Conservation (phyloP, 1,140 invertebrate genomes). For the Drosophila kurseongensis region DNA sequence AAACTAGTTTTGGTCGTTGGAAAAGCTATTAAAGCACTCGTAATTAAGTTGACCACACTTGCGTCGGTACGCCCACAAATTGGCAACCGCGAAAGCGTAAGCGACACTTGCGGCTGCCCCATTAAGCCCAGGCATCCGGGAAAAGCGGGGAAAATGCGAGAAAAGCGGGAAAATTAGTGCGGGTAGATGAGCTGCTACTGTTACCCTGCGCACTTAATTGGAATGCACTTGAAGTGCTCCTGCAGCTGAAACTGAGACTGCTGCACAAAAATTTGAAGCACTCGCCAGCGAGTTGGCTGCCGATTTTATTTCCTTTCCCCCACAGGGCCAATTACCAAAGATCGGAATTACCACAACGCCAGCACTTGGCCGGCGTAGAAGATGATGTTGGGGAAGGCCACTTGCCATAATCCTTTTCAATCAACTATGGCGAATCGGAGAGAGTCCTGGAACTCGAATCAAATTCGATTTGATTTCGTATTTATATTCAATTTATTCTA, state of each 20-base stretch:
- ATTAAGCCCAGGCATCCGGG: slow-evolving; percentile 44
- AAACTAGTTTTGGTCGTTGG: neutral
- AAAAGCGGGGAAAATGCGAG: slow-evolving; percentile 1
- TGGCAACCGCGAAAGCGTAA: slow-evolving; percentile 39
- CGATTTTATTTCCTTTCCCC: slow-evolving; percentile 37
- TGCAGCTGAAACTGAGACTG: slow-evolving; percentile 45
- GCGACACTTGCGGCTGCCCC: slow-evolving; percentile 68
- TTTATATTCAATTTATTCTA: slow-evolving; percentile 79
- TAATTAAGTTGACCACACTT: slow-evolving; percentile 10
- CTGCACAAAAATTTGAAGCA: slow-evolving; percentile 47
- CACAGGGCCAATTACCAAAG: slow-evolving; percentile 37
- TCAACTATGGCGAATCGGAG: slow-evolving; percentile 45
- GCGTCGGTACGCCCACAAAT: slow-evolving; percentile 1
- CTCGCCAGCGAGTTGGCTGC: slow-evolving; percentile 41
- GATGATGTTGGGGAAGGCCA: slow-evolving; percentile 22
- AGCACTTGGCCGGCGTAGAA: neutral
- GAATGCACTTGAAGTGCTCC: slow-evolving; percentile 69
- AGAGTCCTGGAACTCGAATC: slow-evolving; percentile 19
- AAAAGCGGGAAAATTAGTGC: slow-evolving; percentile 16
- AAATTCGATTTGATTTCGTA: slow-evolving; percentile 72
- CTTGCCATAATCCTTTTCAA: slow-evolving; percentile 52
- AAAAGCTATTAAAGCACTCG: neutral
- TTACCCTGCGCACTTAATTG: slow-evolving; percentile 63
- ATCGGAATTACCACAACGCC: slow-evolving; percentile 16
- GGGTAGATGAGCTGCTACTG: slow-evolving; percentile 29